Conservation (phyloP, 1,140 invertebrate genomes). For the Caenorhabditis briggsae region DNA sequence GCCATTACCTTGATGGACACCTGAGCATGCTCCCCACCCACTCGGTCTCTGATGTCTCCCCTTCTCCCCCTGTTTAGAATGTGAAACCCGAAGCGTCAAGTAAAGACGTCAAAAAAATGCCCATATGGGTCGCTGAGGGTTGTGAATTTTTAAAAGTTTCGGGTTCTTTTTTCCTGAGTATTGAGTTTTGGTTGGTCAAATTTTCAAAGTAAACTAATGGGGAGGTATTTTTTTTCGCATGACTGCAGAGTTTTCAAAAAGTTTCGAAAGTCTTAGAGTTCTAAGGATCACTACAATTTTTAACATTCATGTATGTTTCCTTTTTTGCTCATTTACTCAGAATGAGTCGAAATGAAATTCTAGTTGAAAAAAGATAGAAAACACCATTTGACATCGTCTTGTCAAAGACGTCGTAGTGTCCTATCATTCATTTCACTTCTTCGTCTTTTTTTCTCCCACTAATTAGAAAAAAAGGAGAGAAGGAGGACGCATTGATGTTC, state of each 20-base stretch:
- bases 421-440: conserved; percentile 44
- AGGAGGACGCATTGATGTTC: not conserved
- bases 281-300: not conserved
- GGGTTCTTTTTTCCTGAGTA: not conserved
- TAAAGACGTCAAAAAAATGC: not conserved
- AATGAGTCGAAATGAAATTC: not conserved
- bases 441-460: not conserved
- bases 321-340: not conserved
- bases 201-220: no score
- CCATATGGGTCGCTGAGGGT: not conserved
- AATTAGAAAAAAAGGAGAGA: conserved; percentile 44
- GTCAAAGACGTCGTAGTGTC: conserved; percentile 10
- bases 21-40: not conserved
- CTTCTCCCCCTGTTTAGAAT: not conserved
- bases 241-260: not conserved
- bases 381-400: conserved; percentile 10
- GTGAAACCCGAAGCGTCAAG: not conserved
- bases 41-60: conserved; percentile 1
- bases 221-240: not conserved
- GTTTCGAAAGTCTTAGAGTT: not conserved
- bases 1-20: not conserved
- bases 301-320: not conserved
- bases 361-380: not conserved
- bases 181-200: not conserved
- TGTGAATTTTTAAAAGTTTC: conserved; percentile 20